Evolutionary conservation across 2,888 invertebrate species (phyloP), one percentile per base, ranked within the genome.

Genomic region (Agrotis ipsilon): DNA sequence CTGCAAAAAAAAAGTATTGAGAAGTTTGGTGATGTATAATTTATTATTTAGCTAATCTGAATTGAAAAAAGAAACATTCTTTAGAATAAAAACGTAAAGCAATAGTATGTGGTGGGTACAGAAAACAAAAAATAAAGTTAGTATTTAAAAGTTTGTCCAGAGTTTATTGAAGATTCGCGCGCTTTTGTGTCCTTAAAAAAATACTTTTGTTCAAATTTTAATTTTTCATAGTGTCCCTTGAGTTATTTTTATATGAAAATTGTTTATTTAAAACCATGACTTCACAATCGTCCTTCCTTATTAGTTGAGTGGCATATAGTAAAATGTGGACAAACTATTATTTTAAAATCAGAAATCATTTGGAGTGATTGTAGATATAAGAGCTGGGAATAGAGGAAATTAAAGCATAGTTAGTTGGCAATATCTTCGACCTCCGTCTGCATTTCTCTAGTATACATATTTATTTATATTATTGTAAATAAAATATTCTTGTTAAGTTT

Each of bases 401-500:
- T 49, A 32, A 68, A 65, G 43, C 55, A 54, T 59, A 55, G 49
- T 70, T 72, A 1, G 70, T 77, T 68, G 54, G 55, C 66, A 65
- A 81, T 68, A 79, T 64, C 72, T 68, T 52, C 46, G 76, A 79
- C 62, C 72, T 68, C 57, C 46, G 76, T 82, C 71, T 80, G 80
- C 79, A 85, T 84, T 84, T 83, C 78, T 79, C 51, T 84, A 79
- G 69, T 5, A 5, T 39, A 39, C 11, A 39, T 85, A 75, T 80
- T 80, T 82, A 81, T 80, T 75, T 82, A 85, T 78, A 73, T 81
- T 80, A 82, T 84, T 81, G 78, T 84, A 83, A 86, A 79, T 83
- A 65, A 85, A 78, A 78, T 69, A 59, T 66, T 85, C 78, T 88
- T 87, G 90, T 90, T 91, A 91, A 90, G 89, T 90, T 91, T 82